Evolutionary conservation across 2,888 invertebrate species (phyloP).

Genomic region (Agriopis marginaria): DNA sequence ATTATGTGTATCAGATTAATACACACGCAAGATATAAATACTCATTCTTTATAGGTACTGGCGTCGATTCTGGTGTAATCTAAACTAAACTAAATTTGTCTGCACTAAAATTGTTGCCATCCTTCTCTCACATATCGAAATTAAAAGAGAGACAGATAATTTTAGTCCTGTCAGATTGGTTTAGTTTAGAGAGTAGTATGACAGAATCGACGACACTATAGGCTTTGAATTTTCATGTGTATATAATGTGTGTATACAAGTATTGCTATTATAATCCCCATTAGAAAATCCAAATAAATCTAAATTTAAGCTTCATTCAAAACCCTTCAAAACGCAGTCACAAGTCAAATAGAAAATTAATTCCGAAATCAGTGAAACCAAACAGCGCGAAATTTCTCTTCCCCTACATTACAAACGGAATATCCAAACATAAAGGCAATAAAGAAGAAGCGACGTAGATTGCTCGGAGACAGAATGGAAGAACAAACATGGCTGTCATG

Average conservation of each 20-base stretch:
- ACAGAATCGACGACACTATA: too few species aligned
- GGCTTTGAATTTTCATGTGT: neutral
- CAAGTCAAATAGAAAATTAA: slow-evolving; percentile 28
- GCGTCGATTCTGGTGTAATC: too few species aligned
- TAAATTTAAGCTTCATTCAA: slow-evolving; percentile 10
- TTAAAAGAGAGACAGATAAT: too few species aligned
- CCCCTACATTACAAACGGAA: slow-evolving; percentile 30
- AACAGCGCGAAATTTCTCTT: slow-evolving; percentile 28
- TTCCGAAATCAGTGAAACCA: slow-evolving; percentile 25
- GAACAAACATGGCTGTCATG: slow-evolving; percentile 24
- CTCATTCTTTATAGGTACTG: too few species aligned
- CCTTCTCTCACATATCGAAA: too few species aligned
- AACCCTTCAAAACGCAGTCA: slow-evolving; percentile 7
- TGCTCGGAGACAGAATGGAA: slow-evolving; percentile 23
- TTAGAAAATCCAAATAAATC: neutral
- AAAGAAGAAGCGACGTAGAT: slow-evolving; percentile 22
- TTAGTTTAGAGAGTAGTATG: too few species aligned
- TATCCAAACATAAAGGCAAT: slow-evolving; percentile 33
- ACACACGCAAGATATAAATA: too few species aligned
- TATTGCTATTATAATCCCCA: neutral
- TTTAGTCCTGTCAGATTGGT: too few species aligned
- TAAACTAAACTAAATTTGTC: too few species aligned
- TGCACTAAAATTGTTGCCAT: too few species aligned
- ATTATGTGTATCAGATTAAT: too few species aligned
- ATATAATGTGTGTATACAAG: too few species aligned